Evolutionary conservation across 2,797 vertebrate genomes (phyloP), one percentile per base, ranked within the genome.

Genomic region (Onychomys leucogaster): DNA sequence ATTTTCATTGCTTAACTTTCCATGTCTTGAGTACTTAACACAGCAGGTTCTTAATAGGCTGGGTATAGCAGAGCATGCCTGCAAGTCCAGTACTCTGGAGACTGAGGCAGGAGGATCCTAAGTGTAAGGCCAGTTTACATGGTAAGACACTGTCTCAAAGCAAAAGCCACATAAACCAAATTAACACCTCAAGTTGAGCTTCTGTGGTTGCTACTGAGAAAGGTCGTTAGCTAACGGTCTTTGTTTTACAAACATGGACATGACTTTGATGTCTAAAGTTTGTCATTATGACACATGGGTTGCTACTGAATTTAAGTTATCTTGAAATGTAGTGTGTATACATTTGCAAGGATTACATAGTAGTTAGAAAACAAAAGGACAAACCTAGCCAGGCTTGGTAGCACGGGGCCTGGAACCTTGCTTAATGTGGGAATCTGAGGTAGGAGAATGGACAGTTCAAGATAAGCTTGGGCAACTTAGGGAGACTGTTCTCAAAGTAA

Each of bases 191-290:
- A 92, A 59, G 59, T 88, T 87, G 80, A 61, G 7, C 10, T 78
- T 19, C 61, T 49, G 63, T n/a, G 29, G 57, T 95, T 95, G 37
- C 52, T 95, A 94, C 59, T 91, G 32, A 86, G 81, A 90, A 88
- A 94, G 41, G 12, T 81, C 21, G 83, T 89, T 59, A 90, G 71
- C 65, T 87, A 85, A 92, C 92, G 90, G 10, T 25, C 55, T 94
- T 95, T 91, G 83, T 87, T 96, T 81, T 80, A 83, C 8, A 88
- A 73, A 89, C 81, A 41, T 46, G 75, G 59, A 85, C 80, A 14
- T 84, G 55, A 61, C 29, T 94, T 96, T 95, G 90, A 89, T 63
- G 96, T 96, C 11, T 90, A 77, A 12, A 91, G 16, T 77, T 85
- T 94, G 95, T 90, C 77, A 73, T 75, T 93, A 88, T 85, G 67